Base-by-base conservation (phyloP, 2,113 vertebrate genomes). In the Prinia subflava region DNA sequence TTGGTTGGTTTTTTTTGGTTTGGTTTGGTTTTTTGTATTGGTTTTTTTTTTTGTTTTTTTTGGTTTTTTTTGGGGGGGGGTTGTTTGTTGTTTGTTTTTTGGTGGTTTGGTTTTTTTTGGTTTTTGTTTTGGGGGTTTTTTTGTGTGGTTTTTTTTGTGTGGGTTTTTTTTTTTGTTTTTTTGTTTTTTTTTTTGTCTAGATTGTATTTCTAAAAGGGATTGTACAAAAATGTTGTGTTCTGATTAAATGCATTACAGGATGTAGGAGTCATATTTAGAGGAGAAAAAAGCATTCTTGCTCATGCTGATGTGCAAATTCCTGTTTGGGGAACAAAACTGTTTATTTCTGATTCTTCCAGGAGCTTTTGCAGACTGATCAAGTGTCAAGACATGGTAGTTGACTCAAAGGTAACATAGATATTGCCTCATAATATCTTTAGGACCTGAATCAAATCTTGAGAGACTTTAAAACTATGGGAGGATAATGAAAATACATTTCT, bases 401-500 rank as follows among this genome's bases (percentile, higher is more conserved):
- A 94, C 91, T 95, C 89, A 95, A 94, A 96, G 92, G 91, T 94
- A 95, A 96, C 87, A 87, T n/a, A 73, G 81, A 92, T 94, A 92
- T 92, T 94, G 77, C 74, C 53, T 95, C 41, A 69, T 92, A 95
- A 92, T 86, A 81, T 84, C 94, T 97, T 94, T 92, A 95, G 87
- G 74, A 91, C 81, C 81, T 24, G 91, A 95, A 96, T 95, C 92
- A 92, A 95, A 95, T 95, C 81, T 82, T 94, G 70, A 95, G 92
- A 84, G 86, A 92, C 81, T 94, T 89, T 92, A 74, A 94, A 95
- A 95, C 94, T 95, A 94, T 78, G 81, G 74, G 62, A 95, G 65
- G 71, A 96, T 96, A 96, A 97, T 97, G 95, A 96, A 97, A 97
- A 96, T 73, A 82, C 92, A 79, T 74, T 79, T 83, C 76, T 83